Base-by-base conservation (phyloP, 2,113 vertebrate genomes). In the Sander vitreus region DNA sequence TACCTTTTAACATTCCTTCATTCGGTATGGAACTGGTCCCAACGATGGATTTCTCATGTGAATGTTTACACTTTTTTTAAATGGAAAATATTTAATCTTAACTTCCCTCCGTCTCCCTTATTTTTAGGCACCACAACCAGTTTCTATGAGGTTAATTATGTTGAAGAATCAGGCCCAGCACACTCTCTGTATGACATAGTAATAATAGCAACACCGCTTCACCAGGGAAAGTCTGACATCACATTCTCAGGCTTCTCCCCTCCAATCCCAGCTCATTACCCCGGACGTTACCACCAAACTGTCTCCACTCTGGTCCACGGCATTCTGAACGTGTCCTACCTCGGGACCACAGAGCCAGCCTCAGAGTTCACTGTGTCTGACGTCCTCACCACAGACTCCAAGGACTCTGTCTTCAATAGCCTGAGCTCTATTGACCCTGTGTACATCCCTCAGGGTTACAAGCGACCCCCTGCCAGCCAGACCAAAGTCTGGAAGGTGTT, bases 401-500 rank as follows among this genome's bases (percentile, higher is more conserved):
- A 96, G 71, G 91, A 85, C 4, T 82, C 95, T 0, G 88, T 94
- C 76, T 80, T 99, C 83, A 85, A 94, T 63, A 97, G 97, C 90
- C 6, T 98, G 62, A 88, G 76, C 3, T 78, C 95, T 4, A 65
- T 95, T 6, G 90, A 93, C 33, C 95, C 98, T 0, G 94, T 96
- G 15, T 91, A 88, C 18, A 87, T 93, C 3, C 43, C 81, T 0
- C 50, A 80, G 0, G 85, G 58, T 0, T 93, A 93, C 85, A 54
- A 16, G 0, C 92, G 83, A 0, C 79, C 89, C 1, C 81, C 79
- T 0, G 87, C 94, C 0, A 78, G 51, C 23, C 83, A 76, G 0
- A 73, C 50, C 0, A 92, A 90, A 0, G 87, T 99, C 59, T 99
- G 98, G 98, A 99, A 97, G 94, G 86, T 97, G 9, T 98, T 97